phyloP scores from a whole-genome alignment of 2,113 vertebrate species.

The Glaucidium brasilianum region DNA sequence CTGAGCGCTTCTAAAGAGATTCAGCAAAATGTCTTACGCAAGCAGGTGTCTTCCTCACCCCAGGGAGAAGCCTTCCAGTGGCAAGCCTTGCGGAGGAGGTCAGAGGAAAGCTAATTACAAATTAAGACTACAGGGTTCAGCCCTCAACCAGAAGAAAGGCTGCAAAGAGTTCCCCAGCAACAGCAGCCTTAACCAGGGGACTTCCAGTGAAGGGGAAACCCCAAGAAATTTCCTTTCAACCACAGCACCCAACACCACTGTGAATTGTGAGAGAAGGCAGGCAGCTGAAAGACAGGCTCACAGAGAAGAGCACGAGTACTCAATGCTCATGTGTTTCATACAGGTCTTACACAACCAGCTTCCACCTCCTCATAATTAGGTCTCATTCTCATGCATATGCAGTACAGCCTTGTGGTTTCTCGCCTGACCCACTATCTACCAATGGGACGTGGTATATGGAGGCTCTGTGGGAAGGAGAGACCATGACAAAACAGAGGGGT shows the following conservation, averaged over 20 bases:
- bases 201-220: background rate
- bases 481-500: background rate
- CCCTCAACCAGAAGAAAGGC: background rate
- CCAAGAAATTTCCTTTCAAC: background rate
- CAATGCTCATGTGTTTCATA: background rate
- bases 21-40: constrained; percentile 1
- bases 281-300: background rate
- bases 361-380: background rate
- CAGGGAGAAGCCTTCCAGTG: constrained; percentile 2
- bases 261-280: background rate
- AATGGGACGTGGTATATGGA: background rate
- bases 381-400: background rate
- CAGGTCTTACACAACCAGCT: background rate
- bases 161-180: background rate
- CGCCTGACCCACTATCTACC: background rate
- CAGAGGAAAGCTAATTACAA: constrained; percentile 8
- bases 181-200: background rate
- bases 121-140: background rate
- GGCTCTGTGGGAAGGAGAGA: background rate
- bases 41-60: background rate
- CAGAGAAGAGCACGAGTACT: background rate
- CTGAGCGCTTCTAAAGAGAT: background rate
- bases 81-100: background rate
- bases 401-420: background rate
- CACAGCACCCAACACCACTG: background rate